Base-by-base conservation (phyloP, 2,797 vertebrate species). In the Dipus sagitta region DNA sequence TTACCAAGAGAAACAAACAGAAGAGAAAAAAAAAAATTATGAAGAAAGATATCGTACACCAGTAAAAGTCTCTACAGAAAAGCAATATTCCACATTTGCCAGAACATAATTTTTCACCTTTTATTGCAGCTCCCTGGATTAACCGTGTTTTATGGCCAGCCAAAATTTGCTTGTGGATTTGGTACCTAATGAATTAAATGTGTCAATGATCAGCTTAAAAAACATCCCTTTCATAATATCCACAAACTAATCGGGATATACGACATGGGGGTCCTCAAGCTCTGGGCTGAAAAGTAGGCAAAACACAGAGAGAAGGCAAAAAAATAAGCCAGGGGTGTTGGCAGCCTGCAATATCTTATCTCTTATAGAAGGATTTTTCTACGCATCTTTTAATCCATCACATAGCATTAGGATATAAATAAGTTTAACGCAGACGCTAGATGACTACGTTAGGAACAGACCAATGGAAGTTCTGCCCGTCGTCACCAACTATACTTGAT, bases 141-240 rank as follows among this genome's bases (percentile, higher is more conserved):
- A 97, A 95, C 86, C 80, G 26, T 90, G 85, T 75, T 97, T 97
- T 96, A 95, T 12, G 38, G 94, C 54, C 96, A 94, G 95, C 87
- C 96, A 95, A 96, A 90, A 94, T 94, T 94, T 95, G 94, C 52
- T 42, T 83, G 92, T 94, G 85, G 96, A 96, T 93, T 89, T 95
- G 74, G 84, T 78, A 96, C 95, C 96, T 97, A 97, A 96, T 72
- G 95, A 96, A 97, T 95, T 94, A 96, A 96, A 81, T 76, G 95
- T 96, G 95, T 80, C 96, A 97, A 87, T 83, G 94, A 95, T 0
- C 75, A 92, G 84, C 86, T 94, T 96, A 92, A 94, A 93, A 93
- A 81, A 84, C 32, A 95, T 85, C 75, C 96, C 94, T 54, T 86
- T 75, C n/a, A 91, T 88, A 93, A 97, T 67, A 96, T 65, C 24